Conservation (phyloP, 2,797 vertebrate genomes). For the Melanotaenia pygmaea region DNA sequence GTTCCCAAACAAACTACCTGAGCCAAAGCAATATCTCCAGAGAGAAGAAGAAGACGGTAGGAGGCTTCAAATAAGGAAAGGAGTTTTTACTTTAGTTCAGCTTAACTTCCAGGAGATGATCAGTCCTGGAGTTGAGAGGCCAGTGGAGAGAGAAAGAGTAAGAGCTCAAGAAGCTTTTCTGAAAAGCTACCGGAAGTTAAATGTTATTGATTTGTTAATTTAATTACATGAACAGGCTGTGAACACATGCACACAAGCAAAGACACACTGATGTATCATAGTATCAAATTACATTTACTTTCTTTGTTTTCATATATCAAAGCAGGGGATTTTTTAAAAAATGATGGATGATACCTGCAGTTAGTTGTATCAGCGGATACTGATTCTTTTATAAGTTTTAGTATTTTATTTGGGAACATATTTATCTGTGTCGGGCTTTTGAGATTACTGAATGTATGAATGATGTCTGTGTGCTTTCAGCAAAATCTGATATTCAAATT, state of each 20-base stretch:
- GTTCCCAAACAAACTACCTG: conserved; percentile 22
- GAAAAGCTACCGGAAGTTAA: conserved; percentile 81
- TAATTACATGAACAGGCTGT: conserved; percentile 83
- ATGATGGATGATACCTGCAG: neutral
- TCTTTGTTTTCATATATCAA: conserved; percentile 24
- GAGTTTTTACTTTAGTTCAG: conserved; percentile 89
- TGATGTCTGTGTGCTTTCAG: no score
- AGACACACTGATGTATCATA: conserved; percentile 46
- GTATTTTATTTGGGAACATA: neutral
- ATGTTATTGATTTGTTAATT: conserved; percentile 91
- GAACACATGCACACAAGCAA: conserved; percentile 38
- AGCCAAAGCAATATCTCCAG: conserved; percentile 29
- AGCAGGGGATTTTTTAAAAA: neutral
- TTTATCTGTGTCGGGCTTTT: neutral
- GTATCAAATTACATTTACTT: conserved; percentile 16
- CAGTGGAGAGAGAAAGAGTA: neutral
- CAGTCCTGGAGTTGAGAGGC: conserved; percentile 11
- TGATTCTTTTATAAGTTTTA: neutral
- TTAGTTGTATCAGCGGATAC: neutral
- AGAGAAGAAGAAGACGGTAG: conserved; percentile 65
- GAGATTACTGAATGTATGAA: neutral
- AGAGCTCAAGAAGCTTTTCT: conserved; percentile 71
- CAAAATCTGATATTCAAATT: no score
- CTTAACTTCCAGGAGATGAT: conserved; percentile 81
- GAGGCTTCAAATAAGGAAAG: conserved; percentile 88